Percentiles rank a stretch among this genome's conserved stretches.
Evolutionary conservation across 2,797 vertebrate species (phyloP).

Genomic region (Buceros bicornis): DNA sequence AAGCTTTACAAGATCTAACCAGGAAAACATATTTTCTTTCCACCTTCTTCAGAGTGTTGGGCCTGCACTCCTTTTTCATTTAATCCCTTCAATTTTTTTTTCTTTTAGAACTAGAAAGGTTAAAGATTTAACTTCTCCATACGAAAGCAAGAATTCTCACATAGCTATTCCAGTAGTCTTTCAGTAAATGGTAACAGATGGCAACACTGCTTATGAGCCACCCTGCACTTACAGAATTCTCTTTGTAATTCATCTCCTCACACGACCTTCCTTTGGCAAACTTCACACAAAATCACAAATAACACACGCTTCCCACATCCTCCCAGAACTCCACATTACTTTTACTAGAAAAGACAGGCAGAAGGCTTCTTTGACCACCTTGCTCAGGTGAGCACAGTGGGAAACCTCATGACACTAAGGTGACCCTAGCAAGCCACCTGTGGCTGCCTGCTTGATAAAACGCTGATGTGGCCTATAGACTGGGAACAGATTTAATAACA

Average conservation of each 20-base stretch:
- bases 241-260: background rate
- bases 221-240: background rate
- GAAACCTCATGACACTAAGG: background rate
- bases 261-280: background rate
- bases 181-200: background rate
- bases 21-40: background rate
- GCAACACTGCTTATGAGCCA: background rate
- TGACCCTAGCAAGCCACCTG: background rate
- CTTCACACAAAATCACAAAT: background rate
- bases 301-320: background rate
- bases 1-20: background rate
- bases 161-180: background rate
- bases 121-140: background rate
- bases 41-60: background rate
- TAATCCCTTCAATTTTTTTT: background rate
- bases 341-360: background rate
- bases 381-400: background rate
- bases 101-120: background rate
- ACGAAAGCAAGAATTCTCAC: background rate
- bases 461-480: background rate
- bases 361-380: background rate
- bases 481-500: background rate
- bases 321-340: background rate
- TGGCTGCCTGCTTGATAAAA: background rate
- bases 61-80: background rate